Evolutionary conservation across 2,113 vertebrate species (phyloP).

Genomic region (Sturnus vulgaris): DNA sequence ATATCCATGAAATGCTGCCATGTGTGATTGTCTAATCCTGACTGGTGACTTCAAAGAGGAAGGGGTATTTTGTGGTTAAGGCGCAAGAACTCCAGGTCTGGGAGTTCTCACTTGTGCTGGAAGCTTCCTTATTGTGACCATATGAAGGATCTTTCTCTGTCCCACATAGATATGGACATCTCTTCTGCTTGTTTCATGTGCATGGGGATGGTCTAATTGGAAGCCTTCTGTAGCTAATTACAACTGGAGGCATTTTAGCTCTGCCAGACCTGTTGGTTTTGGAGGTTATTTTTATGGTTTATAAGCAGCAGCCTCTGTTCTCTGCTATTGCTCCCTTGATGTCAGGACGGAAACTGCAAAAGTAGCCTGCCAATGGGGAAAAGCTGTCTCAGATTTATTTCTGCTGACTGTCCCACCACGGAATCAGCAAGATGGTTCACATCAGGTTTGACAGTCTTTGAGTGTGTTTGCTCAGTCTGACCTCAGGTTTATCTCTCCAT

Average conservation of each 20-base stretch:
- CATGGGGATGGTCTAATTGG: neutral
- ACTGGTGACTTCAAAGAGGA: neutral
- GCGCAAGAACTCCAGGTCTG: neutral
- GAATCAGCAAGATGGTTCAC: neutral
- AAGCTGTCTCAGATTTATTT: neutral
- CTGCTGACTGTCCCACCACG: neutral
- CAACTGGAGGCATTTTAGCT: neutral
- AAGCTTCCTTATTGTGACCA: neutral
- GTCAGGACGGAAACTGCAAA: neutral
- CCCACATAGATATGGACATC: accelerated
- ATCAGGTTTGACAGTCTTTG: neutral
- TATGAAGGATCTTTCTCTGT: neutral
- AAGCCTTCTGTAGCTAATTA: neutral
- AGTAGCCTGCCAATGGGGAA: neutral
- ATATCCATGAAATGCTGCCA: neutral
- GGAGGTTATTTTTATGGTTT: neutral
- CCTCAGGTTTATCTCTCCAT: neutral
- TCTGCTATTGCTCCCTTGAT: neutral
- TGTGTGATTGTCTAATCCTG: neutral
- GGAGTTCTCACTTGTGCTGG: neutral
- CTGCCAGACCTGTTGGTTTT: neutral
- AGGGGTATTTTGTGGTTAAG: neutral
- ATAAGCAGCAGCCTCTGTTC: neutral
- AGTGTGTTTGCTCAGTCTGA: neutral
- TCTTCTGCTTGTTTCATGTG: neutral